phyloP scores from a whole-genome alignment of 2,888 invertebrate species.

The Cantharis rustica region DNA sequence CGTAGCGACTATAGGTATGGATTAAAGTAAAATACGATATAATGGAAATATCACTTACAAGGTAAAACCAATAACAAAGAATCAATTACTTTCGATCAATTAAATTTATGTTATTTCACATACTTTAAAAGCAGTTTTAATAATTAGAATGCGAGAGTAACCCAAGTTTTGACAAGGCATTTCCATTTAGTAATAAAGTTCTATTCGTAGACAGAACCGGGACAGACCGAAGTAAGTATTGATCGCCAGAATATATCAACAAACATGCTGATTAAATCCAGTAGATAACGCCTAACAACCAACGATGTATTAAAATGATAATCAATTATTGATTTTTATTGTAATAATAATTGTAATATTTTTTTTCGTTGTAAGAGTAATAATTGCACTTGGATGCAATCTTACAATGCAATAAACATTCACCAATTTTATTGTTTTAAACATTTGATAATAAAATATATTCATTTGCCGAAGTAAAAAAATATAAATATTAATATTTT shows the following conservation, averaged over 20 bases:
- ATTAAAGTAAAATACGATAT: not conserved
- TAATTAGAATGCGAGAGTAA: constrained; percentile 8
- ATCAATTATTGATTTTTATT: constrained; percentile 1
- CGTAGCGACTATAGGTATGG: not conserved
- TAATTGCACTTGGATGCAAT: not conserved
- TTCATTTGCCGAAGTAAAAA: no score
- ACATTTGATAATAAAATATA: no score
- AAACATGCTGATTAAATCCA: constrained; percentile 29
- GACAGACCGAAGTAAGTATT: constrained; percentile 25
- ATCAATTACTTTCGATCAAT: not conserved
- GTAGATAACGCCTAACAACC: constrained; percentile 27
- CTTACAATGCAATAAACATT: not conserved
- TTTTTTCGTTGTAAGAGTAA: not conserved
- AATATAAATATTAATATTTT: no score
- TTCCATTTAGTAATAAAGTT: constrained; percentile 27
- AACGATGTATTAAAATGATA: constrained; percentile 21
- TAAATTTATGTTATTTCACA: not conserved
- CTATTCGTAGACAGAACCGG: constrained; percentile 24
- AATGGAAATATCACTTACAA: not conserved
- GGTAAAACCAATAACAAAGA: not conserved
- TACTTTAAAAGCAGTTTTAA: not conserved
- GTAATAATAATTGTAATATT: not conserved
- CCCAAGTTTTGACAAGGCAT: constrained; percentile 18
- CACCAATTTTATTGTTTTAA: no score
- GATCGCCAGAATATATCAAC: constrained; percentile 26